Evolutionary conservation across 2,113 vertebrate species (phyloP), one percentile per base, ranked within the genome.

Genomic region (Edolisoma coerulescens): DNA sequence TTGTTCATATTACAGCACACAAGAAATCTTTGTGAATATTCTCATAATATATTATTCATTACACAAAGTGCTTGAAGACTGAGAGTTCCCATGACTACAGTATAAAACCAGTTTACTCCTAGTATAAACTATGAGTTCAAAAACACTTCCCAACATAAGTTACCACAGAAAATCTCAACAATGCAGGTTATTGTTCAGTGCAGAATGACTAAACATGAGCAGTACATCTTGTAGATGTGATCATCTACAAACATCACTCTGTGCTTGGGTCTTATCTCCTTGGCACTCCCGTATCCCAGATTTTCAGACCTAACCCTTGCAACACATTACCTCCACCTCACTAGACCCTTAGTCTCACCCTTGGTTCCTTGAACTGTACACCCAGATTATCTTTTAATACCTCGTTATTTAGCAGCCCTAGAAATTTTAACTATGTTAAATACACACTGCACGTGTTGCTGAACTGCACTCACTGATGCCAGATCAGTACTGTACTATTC

Each of bases 71-170:
- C 95, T 95, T 91, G 79, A 96, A 96, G 76, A 90, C 47, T 6
- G 7, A 69, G 89, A 89, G 93, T 95, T 97, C 94, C 96, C 96
- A 95, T 91, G 93, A 69, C 96, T 96, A 96, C 83, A 1, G 32
- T 69, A 89, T 60, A 68, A 96, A 94, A 59, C 79, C 80, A 91
- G 90, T 87, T 91, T 84, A 82, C 56, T 91, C 73, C 70, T 0
- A 39, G 70, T 45, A 41, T 45, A 84, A 87, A 75, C 65, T 37
- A 13, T 7, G 76, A 90, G 77, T 35, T 81, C 70, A 65, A 78
- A 95, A 82, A 21, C 61, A 79, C 4, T 0, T 33, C 70, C 89
- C 78, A 69, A 4, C 23, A 10, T 7, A 41, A 63, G 57, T 73
- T 71, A 82, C 44, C 21, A 7, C 52, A 94, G 84, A 20, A 79